Conservation (phyloP, 2,888 invertebrate genomes). For the Sphaerophoria taeniata region DNA sequence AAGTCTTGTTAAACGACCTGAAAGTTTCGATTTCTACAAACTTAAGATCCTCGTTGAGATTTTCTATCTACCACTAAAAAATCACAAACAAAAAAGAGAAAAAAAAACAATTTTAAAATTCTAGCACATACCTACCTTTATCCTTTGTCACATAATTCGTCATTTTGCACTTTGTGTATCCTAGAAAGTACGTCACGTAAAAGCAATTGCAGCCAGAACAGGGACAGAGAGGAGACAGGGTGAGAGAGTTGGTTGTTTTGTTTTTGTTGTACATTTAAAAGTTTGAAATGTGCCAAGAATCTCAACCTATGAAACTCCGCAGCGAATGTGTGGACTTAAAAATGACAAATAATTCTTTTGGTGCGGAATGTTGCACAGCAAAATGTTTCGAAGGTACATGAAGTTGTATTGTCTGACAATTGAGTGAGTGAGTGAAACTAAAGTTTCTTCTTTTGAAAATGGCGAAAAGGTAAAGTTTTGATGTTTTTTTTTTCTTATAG, state of each 20-base stretch:
- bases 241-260: slow-evolving; percentile 14
- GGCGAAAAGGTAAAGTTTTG: not conserved
- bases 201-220: slow-evolving; percentile 41
- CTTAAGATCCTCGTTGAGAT: slow-evolving; percentile 14
- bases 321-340: slow-evolving; percentile 50
- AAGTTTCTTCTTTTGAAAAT: not conserved
- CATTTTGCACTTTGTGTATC: slow-evolving; percentile 64
- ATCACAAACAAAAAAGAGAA: too few relatives aligned
- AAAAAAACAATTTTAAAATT: slow-evolving; percentile 47
- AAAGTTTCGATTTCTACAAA: not conserved
- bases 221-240: not conserved
- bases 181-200: slow-evolving; percentile 61
- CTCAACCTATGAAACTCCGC: not conserved
- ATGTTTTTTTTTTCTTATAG: not conserved
- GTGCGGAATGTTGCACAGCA: slow-evolving; percentile 68
- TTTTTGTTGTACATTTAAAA: slow-evolving; percentile 39
- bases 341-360: slow-evolving; percentile 69
- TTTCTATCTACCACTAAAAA: slow-evolving; percentile 18
- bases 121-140: slow-evolving; percentile 50
- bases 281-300: slow-evolving; percentile 67
- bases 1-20: not conserved
- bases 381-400: slow-evolving; percentile 58
- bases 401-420: slow-evolving; percentile 24
- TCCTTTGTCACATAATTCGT: slow-evolving; percentile 69
- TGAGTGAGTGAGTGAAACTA: slow-evolving; percentile 4